phyloP scores from a whole-genome alignment of 2,797 vertebrate genomes.

The Myiotriccus ornatus region DNA sequence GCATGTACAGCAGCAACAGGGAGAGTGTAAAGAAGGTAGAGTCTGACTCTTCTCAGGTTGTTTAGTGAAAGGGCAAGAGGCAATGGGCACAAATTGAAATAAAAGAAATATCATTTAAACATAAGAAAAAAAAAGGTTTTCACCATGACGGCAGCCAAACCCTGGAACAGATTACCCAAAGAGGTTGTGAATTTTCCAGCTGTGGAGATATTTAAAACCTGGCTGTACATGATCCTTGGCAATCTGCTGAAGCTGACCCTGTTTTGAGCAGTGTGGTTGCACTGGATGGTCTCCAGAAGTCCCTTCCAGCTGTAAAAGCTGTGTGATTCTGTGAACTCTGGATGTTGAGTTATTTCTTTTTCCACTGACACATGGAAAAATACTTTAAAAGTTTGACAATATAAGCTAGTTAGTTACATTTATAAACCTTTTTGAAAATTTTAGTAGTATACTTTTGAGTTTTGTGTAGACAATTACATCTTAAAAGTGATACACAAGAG shows the following conservation, averaged over 20 bases:
- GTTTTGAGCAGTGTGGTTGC: not conserved
- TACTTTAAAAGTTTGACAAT: not conserved
- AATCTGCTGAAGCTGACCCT: not conserved
- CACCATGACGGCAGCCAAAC: rapidly evolving
- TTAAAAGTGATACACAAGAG: not conserved
- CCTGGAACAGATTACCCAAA: not conserved
- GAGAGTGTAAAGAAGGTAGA: not conserved
- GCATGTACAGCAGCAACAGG: not conserved
- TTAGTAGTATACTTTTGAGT: not conserved
- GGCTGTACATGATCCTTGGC: not conserved
- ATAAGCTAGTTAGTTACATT: not conserved
- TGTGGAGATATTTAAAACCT: not conserved
- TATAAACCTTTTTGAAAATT: not conserved
- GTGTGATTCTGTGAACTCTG: not conserved
- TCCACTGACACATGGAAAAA: not conserved
- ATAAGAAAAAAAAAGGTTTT: not conserved
- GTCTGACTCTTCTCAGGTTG: not conserved
- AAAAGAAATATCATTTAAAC: not conserved
- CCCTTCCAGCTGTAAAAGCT: not conserved
- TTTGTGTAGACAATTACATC: not conserved
- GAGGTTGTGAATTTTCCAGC: not conserved
- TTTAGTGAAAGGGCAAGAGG: not conserved
- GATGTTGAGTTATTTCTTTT: not conserved
- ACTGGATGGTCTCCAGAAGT: not conserved
- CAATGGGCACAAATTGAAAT: not conserved